Base-by-base conservation (phyloP, 1,140 invertebrate species). In the Temnothorax nylanderi region DNA sequence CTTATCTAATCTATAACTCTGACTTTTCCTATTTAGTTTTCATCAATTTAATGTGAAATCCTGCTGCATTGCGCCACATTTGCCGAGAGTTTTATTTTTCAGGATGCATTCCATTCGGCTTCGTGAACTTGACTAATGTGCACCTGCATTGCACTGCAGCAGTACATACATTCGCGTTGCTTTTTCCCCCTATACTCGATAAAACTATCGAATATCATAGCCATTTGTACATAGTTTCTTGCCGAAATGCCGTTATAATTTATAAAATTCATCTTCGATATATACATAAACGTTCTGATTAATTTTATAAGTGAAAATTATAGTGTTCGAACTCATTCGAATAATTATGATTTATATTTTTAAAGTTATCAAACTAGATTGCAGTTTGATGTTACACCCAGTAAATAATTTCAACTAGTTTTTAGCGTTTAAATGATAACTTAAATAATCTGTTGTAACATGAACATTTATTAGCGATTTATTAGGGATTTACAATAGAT, bases 61-160 rank as follows among this genome's bases (percentile, higher is more conserved):
- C 21, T 37, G 16, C 78, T 82, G 47, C 56, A 74, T 37, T 65
- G 56, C 80, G 49, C 56, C 54, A 47, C 49, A 47, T 54, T 69
- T 47, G 44, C 32, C 8, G 11, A 56, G 16, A 41, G 44, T 86
- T 88, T 86, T 77, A 85, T 44, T 76, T 54, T 32, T 11, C 47
- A 5, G 18, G 32, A 67, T 51, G 18, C 69, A 75, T 82, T 75
- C 51, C 54, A 62, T 74, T 65, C 60, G 85, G 5, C 49, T 58
- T 72, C 78, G 58, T 67, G 67, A 74, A 74, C 58, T 85, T 85
- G 86, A 87, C 80, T 54, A 72, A 89, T 85, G 74, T 44, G 47
- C 16, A 75, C 80, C 80, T 84, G 54, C 69, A 84, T 41, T 26
- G 69, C 41, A 75, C 67, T 60, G 51, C 69, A 60, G 80, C 26